These are phyloP conservation scores for Xenentodon cancila DNA, from an alignment of 2,797 vertebrate genomes.

Conservation along the genomic window DNA sequence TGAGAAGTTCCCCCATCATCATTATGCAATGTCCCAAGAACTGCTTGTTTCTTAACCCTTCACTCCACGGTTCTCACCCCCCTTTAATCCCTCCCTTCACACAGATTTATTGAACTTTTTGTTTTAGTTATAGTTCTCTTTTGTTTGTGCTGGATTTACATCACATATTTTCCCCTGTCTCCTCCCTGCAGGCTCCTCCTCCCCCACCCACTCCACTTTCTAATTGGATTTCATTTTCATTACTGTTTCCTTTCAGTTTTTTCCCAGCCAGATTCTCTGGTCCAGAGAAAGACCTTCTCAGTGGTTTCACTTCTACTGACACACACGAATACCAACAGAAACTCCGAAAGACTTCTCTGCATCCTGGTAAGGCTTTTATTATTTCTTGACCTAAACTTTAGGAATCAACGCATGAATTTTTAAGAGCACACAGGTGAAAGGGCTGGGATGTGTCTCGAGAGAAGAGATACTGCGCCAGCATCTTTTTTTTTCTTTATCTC, in stretches of 20 bases:
- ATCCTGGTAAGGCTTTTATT: constrained; percentile 50
- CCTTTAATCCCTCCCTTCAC: neutral
- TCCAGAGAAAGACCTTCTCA: constrained; percentile 43
- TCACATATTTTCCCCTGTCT: constrained; percentile 61
- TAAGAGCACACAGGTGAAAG: constrained; percentile 2
- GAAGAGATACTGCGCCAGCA: neutral
- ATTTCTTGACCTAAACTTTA: constrained; percentile 2
- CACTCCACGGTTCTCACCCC: constrained; percentile 4
- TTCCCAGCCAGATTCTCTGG: constrained; percentile 59
- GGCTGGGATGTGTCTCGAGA: neutral
- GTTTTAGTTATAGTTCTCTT: constrained; percentile 23
- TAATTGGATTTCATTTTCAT: constrained; percentile 79
- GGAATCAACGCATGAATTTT: constrained; percentile 1
- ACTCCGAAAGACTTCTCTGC: constrained; percentile 27
- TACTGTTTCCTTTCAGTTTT: constrained; percentile 72
- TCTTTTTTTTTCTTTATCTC: neutral
- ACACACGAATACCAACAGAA: constrained; percentile 19
- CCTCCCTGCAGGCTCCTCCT: constrained; percentile 50
- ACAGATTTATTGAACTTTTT: constrained; percentile 12
- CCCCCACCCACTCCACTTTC: constrained; percentile 56
- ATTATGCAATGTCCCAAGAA: constrained; percentile 54
- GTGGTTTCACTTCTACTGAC: constrained; percentile 31
- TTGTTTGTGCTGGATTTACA: constrained; percentile 60
- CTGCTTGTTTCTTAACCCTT: constrained; percentile 30
- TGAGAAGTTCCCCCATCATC: constrained; percentile 50